Evolutionary conservation across 2,113 vertebrate species (phyloP), one percentile per base, ranked within the genome.

Genomic region (Anhinga anhinga): DNA sequence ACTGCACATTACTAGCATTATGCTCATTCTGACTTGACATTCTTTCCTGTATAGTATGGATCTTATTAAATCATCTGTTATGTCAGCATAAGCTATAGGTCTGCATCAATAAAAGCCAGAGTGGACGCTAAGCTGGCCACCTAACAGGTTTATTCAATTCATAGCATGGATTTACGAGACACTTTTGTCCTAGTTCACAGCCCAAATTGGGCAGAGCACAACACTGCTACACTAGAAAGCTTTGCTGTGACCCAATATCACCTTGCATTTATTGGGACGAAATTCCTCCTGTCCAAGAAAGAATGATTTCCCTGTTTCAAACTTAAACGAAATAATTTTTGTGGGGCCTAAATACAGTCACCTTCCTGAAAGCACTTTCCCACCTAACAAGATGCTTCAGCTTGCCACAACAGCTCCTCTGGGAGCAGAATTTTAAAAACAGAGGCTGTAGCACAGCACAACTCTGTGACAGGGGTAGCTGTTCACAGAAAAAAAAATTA

Each of bases 341-440:
- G n/a, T 23, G 18, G 7, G 8, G 8, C 13, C 79, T 65, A 74
- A 78, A 29, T 25, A 59, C 27, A 59, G 38, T 22, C 15, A n/a
- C 17, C 26, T 50, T 90, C 38, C 49, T 61, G 26, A 84, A 84
- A 84, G 27, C 14, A 13, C 38, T 69, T 78, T 53, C 27, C 15
- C 34, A 71, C 9, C 3, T 17, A 61, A 36, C 11, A 70, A 26
- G 21, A 63, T 0, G 0, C 23, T 94, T 50, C 2, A 1, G 22
- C 40, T 83, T 74, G 32, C 72, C 47, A 42, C 34, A 72, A 17
- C 22, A 52, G 15, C 49, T 29, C 7, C 53, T 53, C 17, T 52
- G 38, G 16, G 7, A 63, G 26, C 47, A 58, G 27, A 84, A 49
- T 7, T 29, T 88, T 73, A 42, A 81, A 76, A 56, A 21, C 15